Conservation (phyloP, 2,797 vertebrate species). For the Cottoperca gobio region DNA sequence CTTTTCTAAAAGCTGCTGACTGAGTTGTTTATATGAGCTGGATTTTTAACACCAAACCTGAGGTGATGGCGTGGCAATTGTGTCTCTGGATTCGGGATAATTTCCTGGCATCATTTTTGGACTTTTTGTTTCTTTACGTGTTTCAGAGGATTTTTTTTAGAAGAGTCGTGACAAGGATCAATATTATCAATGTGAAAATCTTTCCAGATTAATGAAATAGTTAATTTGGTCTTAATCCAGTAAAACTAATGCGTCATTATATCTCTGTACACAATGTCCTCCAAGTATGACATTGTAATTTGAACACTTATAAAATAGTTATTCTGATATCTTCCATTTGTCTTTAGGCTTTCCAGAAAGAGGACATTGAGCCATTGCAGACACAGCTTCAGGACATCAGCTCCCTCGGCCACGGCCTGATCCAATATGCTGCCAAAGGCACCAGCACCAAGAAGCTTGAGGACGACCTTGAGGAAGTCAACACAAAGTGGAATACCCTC, state of each 20-base stretch:
- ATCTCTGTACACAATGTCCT: not conserved
- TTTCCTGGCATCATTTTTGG: not conserved
- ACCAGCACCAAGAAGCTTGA: constrained; percentile 91
- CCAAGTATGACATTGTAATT: constrained; percentile 10
- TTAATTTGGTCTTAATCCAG: not conserved
- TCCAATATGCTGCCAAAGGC: constrained; percentile 93
- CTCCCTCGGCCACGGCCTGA: constrained; percentile 92
- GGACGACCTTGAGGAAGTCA: constrained; percentile 91
- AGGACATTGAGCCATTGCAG: constrained; percentile 94
- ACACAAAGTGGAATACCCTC: constrained; percentile 94
- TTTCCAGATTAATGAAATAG: not conserved
- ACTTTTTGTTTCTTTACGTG: not conserved
- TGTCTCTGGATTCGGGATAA: constrained; percentile 16
- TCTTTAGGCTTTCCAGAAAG: constrained; percentile 94
- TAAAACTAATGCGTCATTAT: not conserved
- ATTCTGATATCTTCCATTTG: constrained; percentile 39
- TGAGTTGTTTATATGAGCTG: constrained; percentile 42
- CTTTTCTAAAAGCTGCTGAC: constrained; percentile 40
- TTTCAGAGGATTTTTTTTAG: not conserved
- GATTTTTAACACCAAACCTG: constrained; percentile 35
- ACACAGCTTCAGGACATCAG: constrained; percentile 92
- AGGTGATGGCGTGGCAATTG: constrained; percentile 6
- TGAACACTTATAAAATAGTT: constrained; percentile 2
- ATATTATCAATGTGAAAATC: not conserved
- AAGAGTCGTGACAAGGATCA: not conserved